phyloP scores from a whole-genome alignment of 2,113 vertebrate genomes.

The Zapornia atra region DNA sequence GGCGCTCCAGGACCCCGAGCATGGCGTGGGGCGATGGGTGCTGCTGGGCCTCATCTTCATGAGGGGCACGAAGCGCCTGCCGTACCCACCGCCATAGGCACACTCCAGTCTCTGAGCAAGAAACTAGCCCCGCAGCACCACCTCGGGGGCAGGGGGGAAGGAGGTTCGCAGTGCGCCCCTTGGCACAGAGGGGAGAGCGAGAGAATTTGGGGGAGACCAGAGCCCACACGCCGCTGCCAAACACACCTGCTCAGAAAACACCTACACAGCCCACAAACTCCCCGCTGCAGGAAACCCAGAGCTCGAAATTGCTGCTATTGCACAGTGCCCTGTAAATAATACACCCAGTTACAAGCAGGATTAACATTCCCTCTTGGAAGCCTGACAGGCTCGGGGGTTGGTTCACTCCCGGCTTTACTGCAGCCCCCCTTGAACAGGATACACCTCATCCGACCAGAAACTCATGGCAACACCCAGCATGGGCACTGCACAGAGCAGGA shows the following conservation, averaged over 20 bases:
- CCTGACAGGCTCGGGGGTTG: neutral
- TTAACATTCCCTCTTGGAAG: neutral
- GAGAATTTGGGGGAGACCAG: neutral
- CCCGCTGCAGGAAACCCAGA: neutral
- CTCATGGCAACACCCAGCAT: neutral
- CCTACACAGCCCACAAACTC: neutral
- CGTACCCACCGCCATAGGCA: fast-evolving
- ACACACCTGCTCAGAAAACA: neutral
- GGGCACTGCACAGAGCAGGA: neutral
- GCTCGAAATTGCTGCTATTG: neutral
- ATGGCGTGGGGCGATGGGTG: fast-evolving
- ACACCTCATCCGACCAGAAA: neutral
- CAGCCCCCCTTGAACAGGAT: neutral
- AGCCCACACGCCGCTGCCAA: neutral
- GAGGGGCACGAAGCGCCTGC: neutral
- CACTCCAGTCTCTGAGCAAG: neutral
- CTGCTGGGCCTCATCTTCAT: neutral
- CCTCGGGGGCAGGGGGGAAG: fast-evolving
- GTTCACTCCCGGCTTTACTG: neutral
- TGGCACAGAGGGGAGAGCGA: neutral
- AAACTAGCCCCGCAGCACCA: fast-evolving
- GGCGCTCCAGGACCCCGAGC: fast-evolving
- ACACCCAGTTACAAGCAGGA: neutral
- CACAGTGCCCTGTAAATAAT: neutral
- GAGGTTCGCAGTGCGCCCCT: neutral